These are phyloP conservation scores for Ceramica pisi DNA, from an alignment of 2,888 invertebrate genomes.

Conservation along the genomic window DNA sequence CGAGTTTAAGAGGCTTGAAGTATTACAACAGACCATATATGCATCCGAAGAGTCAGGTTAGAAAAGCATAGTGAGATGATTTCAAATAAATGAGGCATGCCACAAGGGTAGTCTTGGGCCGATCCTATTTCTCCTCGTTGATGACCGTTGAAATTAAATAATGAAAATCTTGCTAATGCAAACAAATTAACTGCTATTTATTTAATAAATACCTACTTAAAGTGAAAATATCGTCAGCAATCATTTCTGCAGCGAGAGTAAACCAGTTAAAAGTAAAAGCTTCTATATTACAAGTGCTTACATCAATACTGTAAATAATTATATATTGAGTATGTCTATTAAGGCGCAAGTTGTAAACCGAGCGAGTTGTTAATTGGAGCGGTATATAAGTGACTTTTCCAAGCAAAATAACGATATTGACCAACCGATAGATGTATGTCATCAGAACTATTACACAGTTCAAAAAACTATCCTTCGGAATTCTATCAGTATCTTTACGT, in stretches of 20 bases:
- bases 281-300: conserved; percentile 12
- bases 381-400: neutral
- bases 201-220: neutral
- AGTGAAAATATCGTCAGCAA: conserved; percentile 26
- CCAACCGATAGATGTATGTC: too few species aligned
- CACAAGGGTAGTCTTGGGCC: conserved; percentile 23
- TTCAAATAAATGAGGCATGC: neutral
- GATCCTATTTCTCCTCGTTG: neutral
- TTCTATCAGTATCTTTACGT: neutral
- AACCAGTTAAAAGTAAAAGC: conserved; percentile 44
- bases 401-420: neutral
- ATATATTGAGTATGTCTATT: conserved; percentile 28
- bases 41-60: neutral
- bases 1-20: neutral
- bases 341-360: conserved; percentile 15
- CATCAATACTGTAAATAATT: conserved; percentile 31
- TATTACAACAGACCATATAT: neutral
- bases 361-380: neutral
- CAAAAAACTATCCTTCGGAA: neutral
- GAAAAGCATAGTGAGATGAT: rapidly evolving
- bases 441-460: neutral
- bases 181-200: conserved; percentile 1
- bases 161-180: neutral
- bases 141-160: neutral
- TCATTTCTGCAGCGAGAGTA: conserved; percentile 26